A percentile compares a stretch with the other conserved stretches of the same genome.
These are phyloP conservation scores for Pseudomugil gertrudae DNA, from an alignment of 2,797 vertebrate species.

Conservation along the genomic window DNA sequence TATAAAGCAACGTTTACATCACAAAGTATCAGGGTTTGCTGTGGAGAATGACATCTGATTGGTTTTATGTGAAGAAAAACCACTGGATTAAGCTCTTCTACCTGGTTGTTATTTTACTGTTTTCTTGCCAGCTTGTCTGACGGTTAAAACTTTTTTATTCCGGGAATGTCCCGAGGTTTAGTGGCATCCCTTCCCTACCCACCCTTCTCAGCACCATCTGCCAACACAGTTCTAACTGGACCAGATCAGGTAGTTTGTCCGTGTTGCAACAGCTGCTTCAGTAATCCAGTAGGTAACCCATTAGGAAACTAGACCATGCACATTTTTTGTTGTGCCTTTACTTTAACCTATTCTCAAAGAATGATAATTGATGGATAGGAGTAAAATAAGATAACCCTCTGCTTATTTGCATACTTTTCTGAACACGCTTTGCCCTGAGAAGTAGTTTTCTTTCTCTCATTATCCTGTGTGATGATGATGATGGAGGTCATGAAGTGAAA, in stretches of 20 bases:
- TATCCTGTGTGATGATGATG: slow-evolving; percentile 23
- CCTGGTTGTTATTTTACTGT: slow-evolving; percentile 6
- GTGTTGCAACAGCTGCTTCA: slow-evolving; percentile 16
- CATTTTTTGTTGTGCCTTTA: neutral
- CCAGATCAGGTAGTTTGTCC: slow-evolving; percentile 21
- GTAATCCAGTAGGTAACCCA: neutral
- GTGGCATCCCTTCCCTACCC: slow-evolving; percentile 45
- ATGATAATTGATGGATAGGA: slow-evolving; percentile 2
- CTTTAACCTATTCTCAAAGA: slow-evolving; percentile 6
- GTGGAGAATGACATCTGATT: neutral
- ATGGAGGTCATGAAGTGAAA: slow-evolving; percentile 50
- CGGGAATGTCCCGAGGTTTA: slow-evolving; percentile 65
- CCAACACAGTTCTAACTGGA: slow-evolving; percentile 23
- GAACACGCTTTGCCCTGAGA: slow-evolving; percentile 13
- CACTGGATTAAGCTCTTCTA: slow-evolving; percentile 7
- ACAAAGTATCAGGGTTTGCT: neutral
- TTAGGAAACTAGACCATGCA: no score
- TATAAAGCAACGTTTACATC: neutral
- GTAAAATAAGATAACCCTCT: slow-evolving; percentile 4
- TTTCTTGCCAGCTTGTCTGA: slow-evolving; percentile 21
- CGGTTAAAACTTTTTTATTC: slow-evolving; percentile 31
- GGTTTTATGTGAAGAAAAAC: slow-evolving; percentile 45
- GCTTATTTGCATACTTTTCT: slow-evolving; percentile 22
- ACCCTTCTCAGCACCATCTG: slow-evolving; percentile 57
- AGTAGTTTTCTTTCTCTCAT: slow-evolving; percentile 7